Evolutionary conservation across 2,113 vertebrate genomes (phyloP).

Genomic region (Boulengerochromis microlepis): DNA sequence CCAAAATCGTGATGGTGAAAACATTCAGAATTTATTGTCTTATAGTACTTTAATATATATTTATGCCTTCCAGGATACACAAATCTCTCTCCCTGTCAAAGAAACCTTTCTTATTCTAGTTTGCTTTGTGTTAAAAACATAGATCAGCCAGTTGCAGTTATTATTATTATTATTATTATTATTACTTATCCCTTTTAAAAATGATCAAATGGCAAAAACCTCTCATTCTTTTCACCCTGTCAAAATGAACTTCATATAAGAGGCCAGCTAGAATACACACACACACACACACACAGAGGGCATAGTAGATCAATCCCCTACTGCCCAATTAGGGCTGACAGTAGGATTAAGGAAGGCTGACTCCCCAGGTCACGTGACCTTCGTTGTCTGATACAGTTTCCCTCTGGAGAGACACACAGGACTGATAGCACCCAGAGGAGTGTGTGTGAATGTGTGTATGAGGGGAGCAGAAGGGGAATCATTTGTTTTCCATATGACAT

Average conservation of each 20-base stretch:
- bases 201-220: neutral
- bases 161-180: neutral
- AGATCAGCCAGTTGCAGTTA: neutral
- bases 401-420: constrained; percentile 47
- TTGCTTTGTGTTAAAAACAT: neutral
- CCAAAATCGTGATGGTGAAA: neutral
- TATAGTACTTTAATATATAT: neutral
- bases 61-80: neutral
- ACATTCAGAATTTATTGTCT: neutral
- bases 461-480: constrained; percentile 3
- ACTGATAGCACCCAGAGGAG: constrained; percentile 43
- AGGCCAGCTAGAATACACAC: neutral
- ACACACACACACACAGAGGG: neutral
- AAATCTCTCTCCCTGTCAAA: neutral
- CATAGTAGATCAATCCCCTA: constrained; percentile 56
- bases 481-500: constrained; percentile 43
- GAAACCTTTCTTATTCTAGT: neutral
- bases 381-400: constrained; percentile 64
- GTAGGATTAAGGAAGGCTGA: constrained; percentile 66
- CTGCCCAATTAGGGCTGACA: constrained; percentile 71
- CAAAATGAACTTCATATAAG: constrained; percentile 13
- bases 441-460: neutral
- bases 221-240: neutral
- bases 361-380: constrained; percentile 65
- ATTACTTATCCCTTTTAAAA: neutral